phyloP scores from a whole-genome alignment of 2,888 invertebrate species.

The Drosophila formosana region DNA sequence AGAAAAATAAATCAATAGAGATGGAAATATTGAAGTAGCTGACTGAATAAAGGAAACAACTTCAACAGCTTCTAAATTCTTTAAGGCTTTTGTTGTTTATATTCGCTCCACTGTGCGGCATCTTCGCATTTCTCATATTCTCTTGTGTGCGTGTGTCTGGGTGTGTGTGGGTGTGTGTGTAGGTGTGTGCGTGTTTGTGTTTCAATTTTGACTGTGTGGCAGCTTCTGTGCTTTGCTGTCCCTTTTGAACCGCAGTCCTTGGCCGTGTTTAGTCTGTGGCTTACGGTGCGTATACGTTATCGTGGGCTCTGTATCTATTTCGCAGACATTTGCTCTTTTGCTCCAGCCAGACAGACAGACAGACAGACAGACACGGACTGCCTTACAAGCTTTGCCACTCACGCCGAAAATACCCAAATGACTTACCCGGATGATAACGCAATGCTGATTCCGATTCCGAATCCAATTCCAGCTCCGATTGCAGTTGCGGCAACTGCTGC shows the following conservation, averaged over 20 bases:
- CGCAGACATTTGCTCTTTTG: constrained; percentile 3
- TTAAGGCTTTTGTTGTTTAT: background rate
- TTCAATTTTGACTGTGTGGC: background rate
- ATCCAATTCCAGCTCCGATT: constrained; percentile 29
- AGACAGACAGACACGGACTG: too few relatives aligned
- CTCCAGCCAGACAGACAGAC: background rate
- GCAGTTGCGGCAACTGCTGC: constrained; percentile 30
- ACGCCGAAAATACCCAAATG: constrained; percentile 32
- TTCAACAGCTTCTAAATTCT: background rate
- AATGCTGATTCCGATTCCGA: constrained; percentile 46
- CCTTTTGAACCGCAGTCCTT: background rate
- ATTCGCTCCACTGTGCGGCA: background rate
- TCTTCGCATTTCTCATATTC: background rate
- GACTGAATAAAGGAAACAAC: too few relatives aligned
- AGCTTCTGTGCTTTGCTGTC: background rate
- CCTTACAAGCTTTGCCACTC: constrained; percentile 36
- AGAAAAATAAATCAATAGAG: too few relatives aligned
- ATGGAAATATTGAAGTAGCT: too few relatives aligned
- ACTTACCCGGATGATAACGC: constrained; percentile 51
- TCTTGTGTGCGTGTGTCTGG: background rate
- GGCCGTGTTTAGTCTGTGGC: background rate
- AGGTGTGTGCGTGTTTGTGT: background rate
- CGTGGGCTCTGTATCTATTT: constrained; percentile 10
- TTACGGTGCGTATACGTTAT: constrained; percentile 4
- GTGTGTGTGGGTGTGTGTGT: background rate